Conservation (phyloP, 2,113 vertebrate species). For the Grammomys surdaster region DNA sequence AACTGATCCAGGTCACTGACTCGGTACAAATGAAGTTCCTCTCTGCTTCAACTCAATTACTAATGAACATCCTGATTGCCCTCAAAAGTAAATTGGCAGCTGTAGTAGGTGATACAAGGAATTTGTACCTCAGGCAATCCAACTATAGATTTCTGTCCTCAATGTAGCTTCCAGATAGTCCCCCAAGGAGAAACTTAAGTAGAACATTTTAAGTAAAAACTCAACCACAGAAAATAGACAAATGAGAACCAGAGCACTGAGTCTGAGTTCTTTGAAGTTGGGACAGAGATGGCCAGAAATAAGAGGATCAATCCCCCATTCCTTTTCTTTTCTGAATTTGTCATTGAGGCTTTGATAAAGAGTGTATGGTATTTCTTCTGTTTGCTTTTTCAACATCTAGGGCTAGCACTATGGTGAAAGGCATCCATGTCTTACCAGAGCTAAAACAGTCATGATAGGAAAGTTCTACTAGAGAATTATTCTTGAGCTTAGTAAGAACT, state of each 20-base stretch:
- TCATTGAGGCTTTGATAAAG: not conserved
- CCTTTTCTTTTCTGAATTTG: not conserved
- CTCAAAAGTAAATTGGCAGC: slow-evolving; percentile 78
- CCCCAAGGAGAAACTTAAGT: slow-evolving; percentile 65
- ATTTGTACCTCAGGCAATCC: slow-evolving; percentile 70
- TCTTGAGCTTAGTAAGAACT: not conserved
- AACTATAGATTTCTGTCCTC: slow-evolving; percentile 68
- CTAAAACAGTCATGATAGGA: not conserved
- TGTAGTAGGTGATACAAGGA: slow-evolving; percentile 64
- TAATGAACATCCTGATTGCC: slow-evolving; percentile 79
- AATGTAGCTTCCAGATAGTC: slow-evolving; percentile 62
- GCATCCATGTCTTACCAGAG: not conserved
- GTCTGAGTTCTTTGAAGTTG: slow-evolving; percentile 2
- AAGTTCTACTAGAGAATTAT: not conserved
- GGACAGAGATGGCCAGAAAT: not conserved
- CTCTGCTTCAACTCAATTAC: slow-evolving; percentile 77
- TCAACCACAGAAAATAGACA: slow-evolving; percentile 53
- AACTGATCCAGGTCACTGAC: slow-evolving; percentile 79
- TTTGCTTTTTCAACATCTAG: not conserved
- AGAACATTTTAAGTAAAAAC: slow-evolving; percentile 61
- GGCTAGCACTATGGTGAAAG: not conserved
- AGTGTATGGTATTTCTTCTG: not conserved
- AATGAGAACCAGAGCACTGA: not conserved
- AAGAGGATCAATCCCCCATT: not conserved
- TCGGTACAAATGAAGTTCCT: slow-evolving; percentile 76